Percentiles rank a stretch among this genome's conserved stretches.
These are phyloP conservation scores for Clitarchus hookeri DNA, from an alignment of 2,888 invertebrate species.

Conservation along the genomic window DNA sequence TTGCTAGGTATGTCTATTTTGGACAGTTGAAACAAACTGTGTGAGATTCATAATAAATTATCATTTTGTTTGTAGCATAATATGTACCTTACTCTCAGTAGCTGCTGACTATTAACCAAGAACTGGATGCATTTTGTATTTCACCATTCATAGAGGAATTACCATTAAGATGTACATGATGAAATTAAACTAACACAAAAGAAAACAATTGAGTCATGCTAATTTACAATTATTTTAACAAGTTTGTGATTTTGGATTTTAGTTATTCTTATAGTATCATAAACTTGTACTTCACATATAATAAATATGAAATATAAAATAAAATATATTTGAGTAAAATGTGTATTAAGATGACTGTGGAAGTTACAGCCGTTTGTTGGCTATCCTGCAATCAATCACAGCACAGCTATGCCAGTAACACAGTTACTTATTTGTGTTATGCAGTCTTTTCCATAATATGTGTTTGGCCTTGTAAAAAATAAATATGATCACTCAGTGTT, in stretches of 20 bases:
- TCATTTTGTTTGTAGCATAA: too few relatives aligned
- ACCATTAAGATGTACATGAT: too few relatives aligned
- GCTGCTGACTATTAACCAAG: too few relatives aligned
- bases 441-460: not conserved
- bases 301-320: not conserved
- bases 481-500: not conserved
- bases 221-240: not conserved
- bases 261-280: not conserved
- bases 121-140: too few relatives aligned
- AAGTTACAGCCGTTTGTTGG: not conserved
- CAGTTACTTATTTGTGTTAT: not conserved
- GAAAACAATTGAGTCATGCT: not conserved
- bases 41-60: too few relatives aligned
- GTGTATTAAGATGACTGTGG: not conserved
- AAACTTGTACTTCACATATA: not conserved
- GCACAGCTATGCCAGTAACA: not conserved
- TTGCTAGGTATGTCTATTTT: not conserved
- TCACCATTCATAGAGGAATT: too few relatives aligned
- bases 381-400: not conserved
- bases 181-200: not conserved
- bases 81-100: too few relatives aligned
- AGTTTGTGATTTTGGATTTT: not conserved
- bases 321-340: not conserved
- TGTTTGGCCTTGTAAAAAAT: conserved; percentile 14
- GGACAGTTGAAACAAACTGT: not conserved